Evolutionary conservation across 2,888 invertebrate genomes (phyloP), one percentile per base, ranked within the genome.

Genomic region (Strigamia maritima): DNA sequence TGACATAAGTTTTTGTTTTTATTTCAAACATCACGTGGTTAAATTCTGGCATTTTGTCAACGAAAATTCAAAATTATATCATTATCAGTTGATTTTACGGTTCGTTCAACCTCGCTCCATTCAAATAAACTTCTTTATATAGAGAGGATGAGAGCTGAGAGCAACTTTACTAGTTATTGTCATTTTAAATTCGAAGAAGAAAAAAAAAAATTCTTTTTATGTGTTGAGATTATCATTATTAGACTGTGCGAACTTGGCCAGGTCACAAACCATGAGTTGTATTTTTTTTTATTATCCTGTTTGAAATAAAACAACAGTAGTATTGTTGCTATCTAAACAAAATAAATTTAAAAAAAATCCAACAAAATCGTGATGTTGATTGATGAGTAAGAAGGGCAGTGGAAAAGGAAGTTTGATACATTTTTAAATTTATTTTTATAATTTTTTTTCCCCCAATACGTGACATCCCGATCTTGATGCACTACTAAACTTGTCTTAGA

Each of bases 341-440:
- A 54, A 22, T 3, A 54, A n/a, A 54, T 16, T 14, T 14, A 54
- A 16, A 49, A 16, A 49, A n/a, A 3, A 19, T 6, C 54, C 22
- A 54, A 54, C 19, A 54, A 3, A 19, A 54, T 54, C 54, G 3
- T 54, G 28, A 70, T 28, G 26, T 70, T 26, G 70, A 70, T 70
- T 70, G 70, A 70, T 70, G 70, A 28, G 12, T 19, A 60, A 60
- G 70, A 70, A 16, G 70, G 70, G 70, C 70, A 70, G 14, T 70
- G 70, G 24, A 70, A 70, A 70, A 70, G 70, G 70, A 70, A 70
- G 70, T 70, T 70, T 70, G 70, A 70, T 70, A 70, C 70, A 70
- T 28, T 70, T 70, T 26, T 28, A 26, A 28, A 28, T 70, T 70
- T 28, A 70, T 26, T 28, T 16, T 70, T 70, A 28, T 70, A 19